Evolutionary conservation across 2,797 vertebrate species (phyloP).

Genomic region (Poecilia gillii): DNA sequence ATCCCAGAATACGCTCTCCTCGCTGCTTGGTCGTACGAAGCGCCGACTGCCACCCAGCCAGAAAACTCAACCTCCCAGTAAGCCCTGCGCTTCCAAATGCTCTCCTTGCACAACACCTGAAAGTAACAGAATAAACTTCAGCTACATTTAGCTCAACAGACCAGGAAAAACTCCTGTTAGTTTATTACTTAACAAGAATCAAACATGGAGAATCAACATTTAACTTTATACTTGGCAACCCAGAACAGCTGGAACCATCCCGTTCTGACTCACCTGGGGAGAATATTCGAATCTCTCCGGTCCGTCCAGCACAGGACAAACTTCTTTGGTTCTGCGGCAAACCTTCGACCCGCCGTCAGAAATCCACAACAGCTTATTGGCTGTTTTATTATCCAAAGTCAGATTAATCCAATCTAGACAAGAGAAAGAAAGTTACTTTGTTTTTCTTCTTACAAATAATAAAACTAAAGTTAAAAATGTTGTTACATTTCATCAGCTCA

Average conservation of each 20-base stretch:
- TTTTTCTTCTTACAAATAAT: background rate
- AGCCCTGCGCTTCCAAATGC: constrained; percentile 54
- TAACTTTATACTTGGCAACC: no score
- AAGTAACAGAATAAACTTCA: background rate
- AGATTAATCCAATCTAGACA: constrained; percentile 66
- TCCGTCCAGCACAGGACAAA: constrained; percentile 75
- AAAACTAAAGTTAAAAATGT: background rate
- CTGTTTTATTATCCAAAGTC: constrained; percentile 74
- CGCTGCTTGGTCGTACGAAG: constrained; percentile 54
- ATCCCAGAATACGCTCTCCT: constrained; percentile 59
- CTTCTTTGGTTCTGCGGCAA: constrained; percentile 61
- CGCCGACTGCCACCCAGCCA: constrained; percentile 69
- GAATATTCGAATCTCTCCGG: constrained; percentile 74
- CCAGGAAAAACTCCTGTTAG: no score
- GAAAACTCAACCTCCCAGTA: constrained; percentile 74
- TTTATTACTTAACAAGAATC: no score
- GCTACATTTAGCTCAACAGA: background rate
- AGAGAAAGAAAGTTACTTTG: background rate
- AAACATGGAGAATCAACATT: no score
- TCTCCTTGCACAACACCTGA: constrained; percentile 74
- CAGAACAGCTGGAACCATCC: no score
- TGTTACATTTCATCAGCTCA: constrained; percentile 72
- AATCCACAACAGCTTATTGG: constrained; percentile 77
- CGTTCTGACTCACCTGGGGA: constrained; percentile 66
- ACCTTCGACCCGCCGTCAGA: constrained; percentile 66